A percentile compares a stretch with the other conserved stretches of the same genome.
Conservation (phyloP, 2,113 vertebrate genomes). For the Hemibagrus wyckioides region DNA sequence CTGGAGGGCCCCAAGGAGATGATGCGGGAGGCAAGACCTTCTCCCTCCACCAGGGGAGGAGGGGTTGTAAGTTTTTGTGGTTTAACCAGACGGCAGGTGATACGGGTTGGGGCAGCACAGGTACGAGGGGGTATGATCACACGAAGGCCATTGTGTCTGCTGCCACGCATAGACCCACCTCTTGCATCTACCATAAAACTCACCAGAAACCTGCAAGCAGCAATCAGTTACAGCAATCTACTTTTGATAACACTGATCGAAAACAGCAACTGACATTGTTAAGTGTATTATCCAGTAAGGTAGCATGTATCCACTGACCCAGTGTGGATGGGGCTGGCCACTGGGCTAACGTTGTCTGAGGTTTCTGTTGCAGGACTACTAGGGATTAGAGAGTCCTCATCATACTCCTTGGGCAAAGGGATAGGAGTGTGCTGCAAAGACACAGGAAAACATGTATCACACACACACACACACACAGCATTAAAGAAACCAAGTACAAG, state of each 20-base stretch:
- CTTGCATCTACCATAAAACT: constrained; percentile 99
- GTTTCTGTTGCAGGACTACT: constrained; percentile 97
- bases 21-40: constrained; percentile 89
- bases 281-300: not conserved
- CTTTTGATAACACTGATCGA: not conserved
- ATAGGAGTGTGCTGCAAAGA: constrained; percentile 73
- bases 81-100: constrained; percentile 96
- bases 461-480: constrained; percentile 31
- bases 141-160: constrained; percentile 88
- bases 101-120: constrained; percentile 89
- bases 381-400: constrained; percentile 94
- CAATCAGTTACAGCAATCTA: no score
- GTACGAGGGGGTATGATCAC: constrained; percentile 92
- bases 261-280: not conserved
- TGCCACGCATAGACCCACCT: constrained; percentile 93
- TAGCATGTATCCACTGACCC: constrained; percentile 74
- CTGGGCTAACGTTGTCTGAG: constrained; percentile 96
- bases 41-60: constrained; percentile 88
- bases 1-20: constrained; percentile 90
- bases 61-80: constrained; percentile 89
- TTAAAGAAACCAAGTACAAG: not conserved
- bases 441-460: constrained; percentile 38
- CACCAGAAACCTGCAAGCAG: constrained; percentile 85
- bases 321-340: constrained; percentile 97
- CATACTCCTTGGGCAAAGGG: constrained; percentile 87